Base-by-base conservation (phyloP, 53 echinoderm and acorn worm genomes). In the Patiria pectinifera region DNA sequence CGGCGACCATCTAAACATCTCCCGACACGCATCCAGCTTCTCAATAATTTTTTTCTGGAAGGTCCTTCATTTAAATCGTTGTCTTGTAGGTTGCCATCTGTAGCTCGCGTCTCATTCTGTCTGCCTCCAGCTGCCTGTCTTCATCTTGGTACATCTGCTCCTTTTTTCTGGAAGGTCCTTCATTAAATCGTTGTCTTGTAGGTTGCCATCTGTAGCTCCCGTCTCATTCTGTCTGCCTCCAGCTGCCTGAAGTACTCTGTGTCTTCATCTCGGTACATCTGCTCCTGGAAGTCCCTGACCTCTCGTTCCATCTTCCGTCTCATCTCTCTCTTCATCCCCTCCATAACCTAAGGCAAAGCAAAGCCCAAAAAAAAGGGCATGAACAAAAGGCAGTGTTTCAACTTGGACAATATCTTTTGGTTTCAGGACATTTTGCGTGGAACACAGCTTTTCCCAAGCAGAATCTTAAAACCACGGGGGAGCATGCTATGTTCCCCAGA, bases 271-370 rank as follows among this genome's bases (percentile, higher is more conserved):
- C 92, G 91, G 83, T 95, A 93, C 69, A 98, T 87, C 83, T 97
- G 92, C 47, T 98, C 97, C 63, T 97, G 98, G 49, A 94, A 95
- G 45, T 95, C 98, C 45, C 94, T 78, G 48, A 98, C 95, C 85
- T 97, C 98, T 45, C 59, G 94, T 93, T 98, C 98, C 98, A 98
- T 98, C 94, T 96, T 97, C 53, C 60, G 71, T 43, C 98, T 89
- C 95, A 98, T 92, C 48, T 94, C 95, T 53, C 92, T 86, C 93
- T 95, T 98, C 92, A 98, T 95, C 62, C 92, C 93, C 47, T 96
- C 92, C 93, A 98, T 92, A 16, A 96, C 98, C 98, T 98, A 80
- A 46, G 15, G 3, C 66, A 66, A 15, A 66, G 13, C 35, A 35
- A 35, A 35, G 35, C 35, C 35, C 35, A 35, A 66, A 3, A 15